Evolutionary conservation across 2,113 vertebrate species (phyloP), one percentile per base, ranked within the genome.

Genomic region (Montifringilla adamsi): DNA sequence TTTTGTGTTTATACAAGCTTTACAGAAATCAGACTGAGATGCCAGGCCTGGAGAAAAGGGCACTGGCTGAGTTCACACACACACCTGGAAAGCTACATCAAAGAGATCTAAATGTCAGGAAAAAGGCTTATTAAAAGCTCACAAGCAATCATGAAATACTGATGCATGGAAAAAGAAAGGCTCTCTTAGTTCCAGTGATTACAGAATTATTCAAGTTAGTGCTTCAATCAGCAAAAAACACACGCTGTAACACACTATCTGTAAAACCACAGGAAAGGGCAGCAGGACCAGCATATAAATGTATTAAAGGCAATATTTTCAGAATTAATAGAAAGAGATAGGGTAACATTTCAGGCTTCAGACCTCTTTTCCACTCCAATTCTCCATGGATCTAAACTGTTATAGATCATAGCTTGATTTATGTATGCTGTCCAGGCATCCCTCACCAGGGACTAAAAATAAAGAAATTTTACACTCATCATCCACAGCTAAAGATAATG

Each of bases 401-500:
- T 84, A 68, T 2, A 95, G 35, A 55, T 22, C 28, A 72, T 5
- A 69, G 22, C 11, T 16, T 73, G 33, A 77, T 70, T 90, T 84
- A 90, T 8, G 24, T 44, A 49, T 0, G 1, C 49, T 58, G 31
- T 63, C 44, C 41, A 67, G 59, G 52, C 35, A 82, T 30, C 47
- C 46, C 17, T 47, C 59, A 89, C 22, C 52, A 93, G 56, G 39
- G 90, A 94, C 17, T 95, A 95, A 78, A 95, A 89, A 88, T 91
- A 63, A 95, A 94, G 53, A 60, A 63, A 88, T 93, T 89, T 79
- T 93, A 86, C 49, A 53, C 49, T 91, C 16, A 15, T 16, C 26
- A 89, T 31, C 55, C 67, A 28, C 53, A 35, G 82, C 67, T 92
- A 88, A 95, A 91, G 62, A 94, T 92, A 75, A 56, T 27, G 41